Conservation (phyloP, 2,888 invertebrate species). For the Lasioglossum marginatum region DNA sequence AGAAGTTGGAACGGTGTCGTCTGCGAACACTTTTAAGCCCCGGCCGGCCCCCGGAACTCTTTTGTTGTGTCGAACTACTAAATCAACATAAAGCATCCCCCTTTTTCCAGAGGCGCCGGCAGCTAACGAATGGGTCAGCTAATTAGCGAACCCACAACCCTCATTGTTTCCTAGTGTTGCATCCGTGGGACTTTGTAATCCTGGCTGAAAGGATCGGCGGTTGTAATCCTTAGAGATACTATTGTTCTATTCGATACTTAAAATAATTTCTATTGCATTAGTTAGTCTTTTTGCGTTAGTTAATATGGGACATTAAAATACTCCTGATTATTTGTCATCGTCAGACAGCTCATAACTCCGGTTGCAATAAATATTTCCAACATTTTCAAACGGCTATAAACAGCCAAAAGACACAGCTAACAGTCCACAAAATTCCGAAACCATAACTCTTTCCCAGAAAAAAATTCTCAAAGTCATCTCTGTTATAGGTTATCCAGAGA, state of each 20-base stretch:
- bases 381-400: background rate
- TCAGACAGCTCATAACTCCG: no score
- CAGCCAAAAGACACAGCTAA: background rate
- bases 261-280: no score
- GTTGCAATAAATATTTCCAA: background rate
- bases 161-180: background rate
- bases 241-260: no score
- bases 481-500: background rate
- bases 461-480: background rate
- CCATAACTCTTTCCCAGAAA: background rate
- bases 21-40: background rate
- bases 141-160: background rate
- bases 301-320: no score
- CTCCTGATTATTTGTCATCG: no score
- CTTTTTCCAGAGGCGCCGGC: background rate
- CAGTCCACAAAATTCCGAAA: background rate
- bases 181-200: background rate
- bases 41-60: background rate
- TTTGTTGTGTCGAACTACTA: background rate
- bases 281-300: no score
- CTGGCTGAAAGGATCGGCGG: background rate
- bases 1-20: background rate
- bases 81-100: background rate
- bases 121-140: background rate
- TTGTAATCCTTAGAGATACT: background rate